These are phyloP conservation scores for Myocastor coypus DNA, from an alignment of 2,113 vertebrate genomes.

Conservation along the genomic window DNA sequence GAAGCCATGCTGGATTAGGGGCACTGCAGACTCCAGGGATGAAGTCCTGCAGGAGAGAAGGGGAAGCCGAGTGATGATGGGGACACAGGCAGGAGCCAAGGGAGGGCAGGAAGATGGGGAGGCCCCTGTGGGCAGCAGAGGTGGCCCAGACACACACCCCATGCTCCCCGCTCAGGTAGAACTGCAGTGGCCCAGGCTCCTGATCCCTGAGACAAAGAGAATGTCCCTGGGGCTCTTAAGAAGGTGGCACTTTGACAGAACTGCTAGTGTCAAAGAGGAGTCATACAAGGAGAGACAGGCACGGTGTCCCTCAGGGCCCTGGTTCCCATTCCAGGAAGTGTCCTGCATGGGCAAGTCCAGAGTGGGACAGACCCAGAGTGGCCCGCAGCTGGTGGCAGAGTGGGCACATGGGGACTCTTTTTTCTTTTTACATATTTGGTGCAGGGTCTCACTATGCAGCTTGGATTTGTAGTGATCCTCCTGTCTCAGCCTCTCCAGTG, in stretches of 20 bases:
- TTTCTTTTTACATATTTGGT: too few relatives aligned
- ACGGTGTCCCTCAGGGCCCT: fast-evolving
- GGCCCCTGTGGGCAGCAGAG: background rate
- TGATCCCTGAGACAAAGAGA: background rate
- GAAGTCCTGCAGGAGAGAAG: background rate
- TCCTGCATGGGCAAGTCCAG: fast-evolving
- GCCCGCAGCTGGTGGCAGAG: background rate
- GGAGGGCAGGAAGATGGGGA: background rate
- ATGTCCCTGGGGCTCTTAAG: background rate
- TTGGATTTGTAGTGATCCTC: too few relatives aligned
- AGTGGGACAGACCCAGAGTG: fast-evolving
- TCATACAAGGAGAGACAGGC: too few relatives aligned
- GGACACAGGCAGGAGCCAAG: background rate
- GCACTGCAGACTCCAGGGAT: background rate
- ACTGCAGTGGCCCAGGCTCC: background rate
- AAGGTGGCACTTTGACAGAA: background rate
- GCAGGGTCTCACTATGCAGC: too few relatives aligned
- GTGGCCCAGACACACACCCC: background rate
- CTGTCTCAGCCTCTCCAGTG: too few relatives aligned
- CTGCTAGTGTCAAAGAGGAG: background rate
- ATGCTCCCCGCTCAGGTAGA: background rate
- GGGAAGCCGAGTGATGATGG: background rate
- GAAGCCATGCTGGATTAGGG: background rate
- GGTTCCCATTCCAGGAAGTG: background rate
- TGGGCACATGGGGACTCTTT: background rate